Evolutionary conservation across 2,113 vertebrate species (phyloP), one percentile per base, ranked within the genome.

Genomic region (Brachyhypopomus occidentalis): DNA sequence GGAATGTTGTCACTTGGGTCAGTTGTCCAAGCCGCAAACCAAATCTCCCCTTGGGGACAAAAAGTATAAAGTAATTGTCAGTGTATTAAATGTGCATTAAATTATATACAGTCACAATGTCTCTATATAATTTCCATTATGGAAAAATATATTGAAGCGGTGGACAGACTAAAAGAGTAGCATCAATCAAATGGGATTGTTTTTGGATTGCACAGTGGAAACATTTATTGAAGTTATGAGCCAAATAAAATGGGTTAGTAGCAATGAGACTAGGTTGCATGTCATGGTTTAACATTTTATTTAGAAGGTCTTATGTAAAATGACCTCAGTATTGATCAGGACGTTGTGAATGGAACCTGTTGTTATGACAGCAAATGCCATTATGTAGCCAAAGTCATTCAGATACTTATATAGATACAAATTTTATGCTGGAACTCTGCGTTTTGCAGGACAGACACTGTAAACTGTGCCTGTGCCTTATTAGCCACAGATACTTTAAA

Each of bases 31-130:
- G 41, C 9, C 5, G 41, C 41, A 41, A 52, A 52, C 45, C 45
- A 52, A 52, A 14, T 52, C 30, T 52, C 45, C 45, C 45, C 45
- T 52, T 52, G 8, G 45, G 12, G 45, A 52, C 45, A 14, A 52
- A 41, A 41, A 41, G 1, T 52, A 52, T 12, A 52, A 52, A 52
- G 45, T 52, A 2, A 52, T 14, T 5, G 76, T 82, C 82, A 79
- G 4, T 38, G 72, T 75, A 27, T 73, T 70, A 22, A 74, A 56
- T 38, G 4, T 22, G 72, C 59, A 27, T 73, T 70, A 22, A 74
- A 56, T 30, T 34, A 77, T 84, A 84, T 59, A 85, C 9, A 76
- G 34, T 66, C 52, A 23, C 30, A 12, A 25, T 12, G 45, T 56
- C 22, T 38, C 5, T 52, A 14, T 52, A 14, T 52, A 8, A 52